These are phyloP conservation scores for Adrianichthys oophorus DNA, from an alignment of 2,797 vertebrate species.

Conservation along the genomic window DNA sequence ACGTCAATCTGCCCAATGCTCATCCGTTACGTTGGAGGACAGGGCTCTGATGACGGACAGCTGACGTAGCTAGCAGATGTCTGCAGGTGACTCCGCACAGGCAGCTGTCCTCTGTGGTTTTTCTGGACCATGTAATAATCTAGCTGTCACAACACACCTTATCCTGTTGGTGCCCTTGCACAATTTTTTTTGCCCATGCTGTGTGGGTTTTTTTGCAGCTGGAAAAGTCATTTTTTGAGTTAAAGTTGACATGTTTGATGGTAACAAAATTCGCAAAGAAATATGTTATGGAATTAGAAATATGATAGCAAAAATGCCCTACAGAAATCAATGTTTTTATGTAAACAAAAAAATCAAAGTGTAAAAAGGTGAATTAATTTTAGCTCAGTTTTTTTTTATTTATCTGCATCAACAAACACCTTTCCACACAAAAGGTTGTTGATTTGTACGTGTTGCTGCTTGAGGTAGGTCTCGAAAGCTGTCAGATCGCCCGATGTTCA, in stretches of 20 bases:
- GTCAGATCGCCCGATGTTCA: slow-evolving; percentile 13
- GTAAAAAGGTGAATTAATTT: too few relatives aligned
- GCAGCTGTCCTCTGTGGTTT: slow-evolving; percentile 69
- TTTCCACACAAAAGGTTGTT: background rate
- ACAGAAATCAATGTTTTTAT: too few relatives aligned
- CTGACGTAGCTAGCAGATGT: slow-evolving; percentile 35
- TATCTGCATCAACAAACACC: background rate
- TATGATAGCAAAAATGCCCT: too few relatives aligned
- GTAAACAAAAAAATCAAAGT: too few relatives aligned
- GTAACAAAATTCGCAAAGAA: slow-evolving; percentile 34
- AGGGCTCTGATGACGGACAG: slow-evolving; percentile 11
- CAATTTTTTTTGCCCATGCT: slow-evolving; percentile 43
- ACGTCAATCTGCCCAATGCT: slow-evolving; percentile 15
- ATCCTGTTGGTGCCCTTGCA: slow-evolving; percentile 17
- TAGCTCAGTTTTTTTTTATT: background rate
- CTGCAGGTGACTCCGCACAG: slow-evolving; percentile 41
- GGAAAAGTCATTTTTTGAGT: slow-evolving; percentile 64
- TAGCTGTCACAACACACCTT: slow-evolving; percentile 22
- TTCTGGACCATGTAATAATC: slow-evolving; percentile 22
- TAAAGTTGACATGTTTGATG: slow-evolving; percentile 30
- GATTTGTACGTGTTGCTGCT: slow-evolving; percentile 13
- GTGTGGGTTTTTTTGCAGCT: slow-evolving; percentile 53
- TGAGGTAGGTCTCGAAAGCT: slow-evolving; percentile 10
- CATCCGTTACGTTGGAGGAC: slow-evolving; percentile 28
- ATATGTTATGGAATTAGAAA: slow-evolving; percentile 39